Evolutionary conservation across 2,888 invertebrate genomes (phyloP).

Genomic region (Leptogaster cylindrica): DNA sequence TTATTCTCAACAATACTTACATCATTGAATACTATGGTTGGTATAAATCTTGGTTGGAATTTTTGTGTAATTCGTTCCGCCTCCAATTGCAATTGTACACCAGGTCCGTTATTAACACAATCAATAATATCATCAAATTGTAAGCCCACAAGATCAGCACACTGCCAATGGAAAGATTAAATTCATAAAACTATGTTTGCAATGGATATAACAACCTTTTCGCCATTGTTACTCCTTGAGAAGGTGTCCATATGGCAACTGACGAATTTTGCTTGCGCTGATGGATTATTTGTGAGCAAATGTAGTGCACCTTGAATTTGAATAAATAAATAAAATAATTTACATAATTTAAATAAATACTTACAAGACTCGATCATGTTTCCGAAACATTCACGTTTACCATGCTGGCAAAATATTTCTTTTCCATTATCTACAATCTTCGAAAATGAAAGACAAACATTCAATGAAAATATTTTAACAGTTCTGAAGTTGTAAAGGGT

Average conservation of each 20-base stretch:
- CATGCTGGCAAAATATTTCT: conserved; percentile 66
- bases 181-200: not conserved
- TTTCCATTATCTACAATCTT: conserved; percentile 52
- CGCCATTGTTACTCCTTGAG: not conserved
- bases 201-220: not conserved
- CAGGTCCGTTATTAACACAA: conserved; percentile 55
- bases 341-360: too few species aligned
- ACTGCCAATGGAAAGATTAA: conserved; percentile 51
- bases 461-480: not conserved
- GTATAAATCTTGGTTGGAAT: conserved; percentile 57
- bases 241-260: conserved; percentile 61
- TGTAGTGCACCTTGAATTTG: too few species aligned
- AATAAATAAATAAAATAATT: too few species aligned
- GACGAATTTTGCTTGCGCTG: conserved; percentile 59
- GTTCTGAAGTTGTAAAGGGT: not conserved
- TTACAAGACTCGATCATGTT: conserved; percentile 68
- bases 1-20: conserved; percentile 51
- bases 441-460: not conserved
- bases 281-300: conserved; percentile 52
- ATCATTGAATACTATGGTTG: conserved; percentile 60
- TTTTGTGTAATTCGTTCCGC: conserved; percentile 56
- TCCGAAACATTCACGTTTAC: conserved; percentile 65
- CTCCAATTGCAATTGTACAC: conserved; percentile 56
- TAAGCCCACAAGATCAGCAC: conserved; percentile 54
- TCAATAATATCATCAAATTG: conserved; percentile 53